Conservation (phyloP, 2,888 invertebrate genomes). For the Vesta saturnalis region DNA sequence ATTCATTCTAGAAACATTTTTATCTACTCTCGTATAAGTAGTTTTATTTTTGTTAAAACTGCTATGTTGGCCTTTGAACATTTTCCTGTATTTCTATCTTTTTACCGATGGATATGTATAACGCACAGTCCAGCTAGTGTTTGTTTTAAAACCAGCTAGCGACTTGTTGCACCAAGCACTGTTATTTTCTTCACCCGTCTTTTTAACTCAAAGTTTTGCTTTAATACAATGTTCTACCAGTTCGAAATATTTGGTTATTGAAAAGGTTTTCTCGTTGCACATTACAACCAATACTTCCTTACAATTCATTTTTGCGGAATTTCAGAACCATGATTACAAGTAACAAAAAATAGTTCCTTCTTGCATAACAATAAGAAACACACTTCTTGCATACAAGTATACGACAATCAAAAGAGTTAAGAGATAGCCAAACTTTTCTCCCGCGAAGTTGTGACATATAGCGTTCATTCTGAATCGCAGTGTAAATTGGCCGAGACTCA, state of each 20-base stretch:
- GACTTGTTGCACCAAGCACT: neutral
- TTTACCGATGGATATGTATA: neutral
- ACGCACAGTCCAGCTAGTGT: neutral
- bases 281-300: neutral
- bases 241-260: neutral
- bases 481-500: no score
- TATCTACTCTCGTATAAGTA: no score
- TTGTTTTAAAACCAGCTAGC: constrained; percentile 2
- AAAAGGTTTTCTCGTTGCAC: neutral
- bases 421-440: no score
- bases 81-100: no score
- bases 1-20: no score
- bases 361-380: neutral
- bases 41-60: no score
- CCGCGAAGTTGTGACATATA: no score
- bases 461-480: no score
- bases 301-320: neutral
- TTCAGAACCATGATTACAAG: neutral
- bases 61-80: no score
- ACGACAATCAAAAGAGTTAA: no score
- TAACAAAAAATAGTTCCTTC: no score
- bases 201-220: neutral
- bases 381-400: neutral
- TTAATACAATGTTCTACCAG: neutral
- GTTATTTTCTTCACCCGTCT: neutral